These are phyloP conservation scores for Drosophila neotestacea DNA, from an alignment of 2,888 invertebrate genomes.

Conservation along the genomic window DNA sequence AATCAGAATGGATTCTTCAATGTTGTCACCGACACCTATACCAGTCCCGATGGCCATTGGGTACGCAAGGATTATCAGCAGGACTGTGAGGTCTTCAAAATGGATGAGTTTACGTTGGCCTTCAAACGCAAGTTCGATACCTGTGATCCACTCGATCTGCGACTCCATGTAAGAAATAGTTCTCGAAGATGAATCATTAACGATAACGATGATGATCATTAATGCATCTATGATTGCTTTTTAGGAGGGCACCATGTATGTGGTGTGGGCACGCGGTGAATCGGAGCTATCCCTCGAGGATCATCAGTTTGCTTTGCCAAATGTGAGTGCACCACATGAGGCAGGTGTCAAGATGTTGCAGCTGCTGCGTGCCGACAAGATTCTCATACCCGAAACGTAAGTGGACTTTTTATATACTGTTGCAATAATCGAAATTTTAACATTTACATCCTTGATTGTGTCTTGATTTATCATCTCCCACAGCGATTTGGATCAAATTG, in stretches of 20 bases:
- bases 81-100: constrained; percentile 88
- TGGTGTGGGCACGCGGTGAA: constrained; percentile 93
- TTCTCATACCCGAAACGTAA: constrained; percentile 85
- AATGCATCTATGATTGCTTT: constrained; percentile 19
- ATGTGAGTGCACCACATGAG: constrained; percentile 85
- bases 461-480: neutral
- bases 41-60: constrained; percentile 88
- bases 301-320: constrained; percentile 83
- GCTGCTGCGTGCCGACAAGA: constrained; percentile 86
- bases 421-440: too few relatives aligned
- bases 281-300: constrained; percentile 87
- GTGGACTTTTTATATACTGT: constrained; percentile 13
- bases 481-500: constrained; percentile 87
- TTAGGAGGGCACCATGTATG: constrained; percentile 95
- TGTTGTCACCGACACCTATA: constrained; percentile 89
- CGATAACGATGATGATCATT: neutral
- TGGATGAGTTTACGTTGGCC: constrained; percentile 89
- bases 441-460: too few relatives aligned
- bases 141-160: constrained; percentile 89
- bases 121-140: constrained; percentile 94
- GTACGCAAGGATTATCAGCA: constrained; percentile 90
- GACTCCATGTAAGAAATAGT: constrained; percentile 81
- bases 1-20: constrained; percentile 86
- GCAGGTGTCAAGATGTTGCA: constrained; percentile 93
- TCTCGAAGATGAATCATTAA: neutral